These are phyloP conservation scores for Aplochiton taeniatus DNA, from an alignment of 2,797 vertebrate species.

Conservation along the genomic window DNA sequence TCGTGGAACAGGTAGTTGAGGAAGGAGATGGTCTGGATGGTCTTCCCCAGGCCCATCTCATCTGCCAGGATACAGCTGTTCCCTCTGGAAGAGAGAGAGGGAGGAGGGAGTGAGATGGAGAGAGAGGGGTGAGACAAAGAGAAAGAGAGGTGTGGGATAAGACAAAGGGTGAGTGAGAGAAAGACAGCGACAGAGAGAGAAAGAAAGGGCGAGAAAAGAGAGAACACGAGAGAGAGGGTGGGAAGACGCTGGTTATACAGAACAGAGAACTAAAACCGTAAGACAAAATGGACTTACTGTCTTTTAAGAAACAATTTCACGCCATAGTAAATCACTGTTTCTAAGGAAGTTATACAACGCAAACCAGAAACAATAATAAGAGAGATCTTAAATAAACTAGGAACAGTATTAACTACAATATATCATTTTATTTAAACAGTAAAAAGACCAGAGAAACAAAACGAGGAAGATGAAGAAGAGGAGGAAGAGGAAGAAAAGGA, in stretches of 20 bases:
- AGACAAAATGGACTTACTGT: no score
- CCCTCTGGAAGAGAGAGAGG: conserved; percentile 70
- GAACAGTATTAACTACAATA: no score
- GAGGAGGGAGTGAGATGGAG: not conserved
- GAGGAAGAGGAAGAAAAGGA: not conserved
- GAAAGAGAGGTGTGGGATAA: not conserved
- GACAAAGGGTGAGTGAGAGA: not conserved
- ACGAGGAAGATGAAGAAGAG: not conserved
- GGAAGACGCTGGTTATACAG: conserved; percentile 43
- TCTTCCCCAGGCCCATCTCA: conserved; percentile 98
- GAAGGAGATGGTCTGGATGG: conserved; percentile 97
- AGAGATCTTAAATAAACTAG: no score
- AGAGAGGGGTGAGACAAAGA: not conserved
- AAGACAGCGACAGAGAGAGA: no score
- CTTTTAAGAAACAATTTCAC: no score
- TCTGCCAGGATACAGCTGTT: conserved; percentile 97
- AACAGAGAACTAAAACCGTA: no score
- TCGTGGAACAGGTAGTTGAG: conserved; percentile 93
- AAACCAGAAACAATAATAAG: no score
- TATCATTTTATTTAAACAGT: no score
- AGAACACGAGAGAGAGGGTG: not conserved
- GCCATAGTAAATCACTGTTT: no score
- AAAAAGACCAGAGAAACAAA: not conserved
- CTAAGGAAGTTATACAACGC: no score
- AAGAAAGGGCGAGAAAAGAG: no score